These are phyloP conservation scores for Lypha dubia DNA, from an alignment of 2,888 invertebrate genomes.

Conservation along the genomic window DNA sequence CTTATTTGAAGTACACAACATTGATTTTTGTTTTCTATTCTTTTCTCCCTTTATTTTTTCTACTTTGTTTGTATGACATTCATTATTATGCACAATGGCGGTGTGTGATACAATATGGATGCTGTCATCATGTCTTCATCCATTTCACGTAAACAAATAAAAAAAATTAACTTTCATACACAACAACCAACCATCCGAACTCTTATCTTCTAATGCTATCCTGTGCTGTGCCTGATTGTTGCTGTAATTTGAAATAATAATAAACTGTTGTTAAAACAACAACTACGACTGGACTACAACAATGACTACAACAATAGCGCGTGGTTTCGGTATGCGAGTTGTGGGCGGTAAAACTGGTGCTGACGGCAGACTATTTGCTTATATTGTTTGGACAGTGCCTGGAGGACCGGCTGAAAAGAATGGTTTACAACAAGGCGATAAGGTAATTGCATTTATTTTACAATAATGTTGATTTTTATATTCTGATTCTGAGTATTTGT, in stretches of 20 bases:
- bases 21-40: slow-evolving; percentile 33
- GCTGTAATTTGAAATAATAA: slow-evolving; percentile 27
- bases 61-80: slow-evolving; percentile 5
- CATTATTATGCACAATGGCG: slow-evolving; percentile 21
- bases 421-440: slow-evolving; percentile 94
- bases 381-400: slow-evolving; percentile 95
- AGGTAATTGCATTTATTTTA: slow-evolving; percentile 84
- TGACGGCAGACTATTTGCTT: slow-evolving; percentile 94
- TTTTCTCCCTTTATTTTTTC: not conserved
- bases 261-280: not conserved
- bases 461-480: slow-evolving; percentile 53
- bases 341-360: slow-evolving; percentile 95
- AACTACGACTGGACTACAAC: not conserved
- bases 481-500: not conserved
- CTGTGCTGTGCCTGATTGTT: slow-evolving; percentile 9
- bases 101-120: slow-evolving; percentile 45
- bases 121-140: slow-evolving; percentile 61
- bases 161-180: slow-evolving; percentile 13
- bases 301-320: slow-evolving; percentile 85
- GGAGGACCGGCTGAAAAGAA: slow-evolving; percentile 96
- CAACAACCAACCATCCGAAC: not conserved
- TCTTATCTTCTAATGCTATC: slow-evolving; percentile 22
- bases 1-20: slow-evolving; percentile 29
- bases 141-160: slow-evolving; percentile 39
- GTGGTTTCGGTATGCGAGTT: slow-evolving; percentile 97